Evolutionary conservation across 2,888 invertebrate species (phyloP).

Genomic region (Lasioglossum pauxillum): DNA sequence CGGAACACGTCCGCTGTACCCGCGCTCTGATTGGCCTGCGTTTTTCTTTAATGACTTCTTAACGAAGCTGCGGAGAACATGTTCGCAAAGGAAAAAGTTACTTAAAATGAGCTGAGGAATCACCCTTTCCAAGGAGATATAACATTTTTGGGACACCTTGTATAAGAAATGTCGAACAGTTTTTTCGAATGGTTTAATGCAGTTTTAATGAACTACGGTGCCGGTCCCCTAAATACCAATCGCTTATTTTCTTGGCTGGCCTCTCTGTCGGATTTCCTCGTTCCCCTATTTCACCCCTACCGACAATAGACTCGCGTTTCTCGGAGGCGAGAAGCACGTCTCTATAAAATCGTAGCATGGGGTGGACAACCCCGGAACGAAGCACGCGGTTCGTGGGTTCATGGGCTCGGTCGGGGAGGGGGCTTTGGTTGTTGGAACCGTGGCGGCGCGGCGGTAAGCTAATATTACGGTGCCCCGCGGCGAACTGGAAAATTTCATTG

Average conservation of each 20-base stretch:
- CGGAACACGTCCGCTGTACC: too few relatives aligned
- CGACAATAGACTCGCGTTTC: conserved; percentile 50
- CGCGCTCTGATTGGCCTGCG: too few relatives aligned
- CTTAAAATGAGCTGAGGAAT: too few relatives aligned
- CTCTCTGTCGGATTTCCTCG: conserved; percentile 16
- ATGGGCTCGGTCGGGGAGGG: conserved; percentile 61
- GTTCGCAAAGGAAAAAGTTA: too few relatives aligned
- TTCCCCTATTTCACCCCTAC: neutral
- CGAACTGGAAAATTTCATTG: conserved; percentile 84
- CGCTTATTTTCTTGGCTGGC: conserved; percentile 27
- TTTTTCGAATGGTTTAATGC: neutral
- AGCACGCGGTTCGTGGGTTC: conserved; percentile 36
- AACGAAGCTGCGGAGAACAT: too few relatives aligned
- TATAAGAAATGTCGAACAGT: neutral
- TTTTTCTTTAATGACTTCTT: too few relatives aligned
- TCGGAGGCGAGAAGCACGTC: conserved; percentile 60
- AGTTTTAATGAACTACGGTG: neutral
- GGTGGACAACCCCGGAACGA: conserved; percentile 58
- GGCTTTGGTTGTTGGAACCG: conserved; percentile 62
- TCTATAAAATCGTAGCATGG: conserved; percentile 60
- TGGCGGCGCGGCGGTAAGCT: conserved; percentile 80
- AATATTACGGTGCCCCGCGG: conserved; percentile 84
- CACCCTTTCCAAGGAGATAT: too few relatives aligned
- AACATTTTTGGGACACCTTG: too few relatives aligned
- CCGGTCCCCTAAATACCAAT: conserved; percentile 2